Evolutionary conservation across 2,113 vertebrate genomes (phyloP), one percentile per base, ranked within the genome.

Genomic region (Sylvia atricapilla): DNA sequence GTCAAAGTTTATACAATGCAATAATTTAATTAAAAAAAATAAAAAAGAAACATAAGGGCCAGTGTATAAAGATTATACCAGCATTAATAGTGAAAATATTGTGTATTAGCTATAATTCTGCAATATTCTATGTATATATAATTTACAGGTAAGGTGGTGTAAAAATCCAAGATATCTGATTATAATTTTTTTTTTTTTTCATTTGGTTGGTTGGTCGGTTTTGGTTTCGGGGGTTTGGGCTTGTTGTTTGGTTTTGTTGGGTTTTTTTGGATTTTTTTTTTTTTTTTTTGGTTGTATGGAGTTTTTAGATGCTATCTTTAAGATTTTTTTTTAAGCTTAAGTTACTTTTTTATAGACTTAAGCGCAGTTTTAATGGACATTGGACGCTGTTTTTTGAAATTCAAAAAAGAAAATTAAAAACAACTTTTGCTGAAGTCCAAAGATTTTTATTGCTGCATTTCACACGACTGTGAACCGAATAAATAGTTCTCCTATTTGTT

Each of bases 361-460:
- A 98, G 97, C 97, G 63, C 97, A 97, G 89, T 98, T 96, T 97
- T 90, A 94, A 97, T 97, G 98, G 98, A 98, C 98, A 98, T 98
- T 84, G 97, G 97, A 98, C 97, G 66, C 95, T 97, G 95, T 97
- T 97, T 97, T 97, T 95, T 98, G 97, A 97, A 97, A 98, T 97
- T 97, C 93, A 97, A 96, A 98, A 96, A 94, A 93, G 97, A 96
- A 97, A 95, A 98, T 95, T 95, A 97, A 98, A 98, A 97, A 82
- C 96, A 97, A 98, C 96, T 98, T 96, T 97, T 98, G 99, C 99
- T 99, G 97, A 99, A 99, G 98, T 99, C 99, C 99, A 99, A 99
- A 99, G 99, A 99, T 98, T 99, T 98, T 99, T 99, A 98, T 99
- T 99, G 99, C 99, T 99, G 99, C 99, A 99, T 99, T 97, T 99